These are phyloP conservation scores for Emydura subglobosa DNA, from an alignment of 2,113 vertebrate species.

Conservation along the genomic window DNA sequence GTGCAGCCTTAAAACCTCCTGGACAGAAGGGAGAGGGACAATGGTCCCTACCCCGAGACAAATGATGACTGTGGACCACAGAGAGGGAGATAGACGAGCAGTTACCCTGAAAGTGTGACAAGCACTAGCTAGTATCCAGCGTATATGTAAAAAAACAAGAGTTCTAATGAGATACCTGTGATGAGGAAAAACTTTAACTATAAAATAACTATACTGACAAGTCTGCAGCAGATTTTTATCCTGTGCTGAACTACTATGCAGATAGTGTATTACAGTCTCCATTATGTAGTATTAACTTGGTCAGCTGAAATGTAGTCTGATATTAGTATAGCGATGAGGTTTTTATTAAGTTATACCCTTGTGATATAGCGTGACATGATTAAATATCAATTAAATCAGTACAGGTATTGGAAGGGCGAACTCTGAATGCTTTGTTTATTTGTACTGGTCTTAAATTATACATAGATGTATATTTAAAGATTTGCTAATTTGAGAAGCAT, in stretches of 20 bases:
- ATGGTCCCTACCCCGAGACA: background rate
- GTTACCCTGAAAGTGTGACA: background rate
- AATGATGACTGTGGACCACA: background rate
- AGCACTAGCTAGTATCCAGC: background rate
- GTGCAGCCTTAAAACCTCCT: background rate
- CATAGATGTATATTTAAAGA: background rate
- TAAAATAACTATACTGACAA: background rate
- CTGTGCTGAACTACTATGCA: background rate
- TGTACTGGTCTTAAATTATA: background rate
- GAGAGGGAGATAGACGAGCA: background rate
- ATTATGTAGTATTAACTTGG: background rate
- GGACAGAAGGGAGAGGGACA: background rate
- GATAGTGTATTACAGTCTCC: background rate
- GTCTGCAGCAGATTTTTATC: background rate
- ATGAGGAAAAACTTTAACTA: background rate
- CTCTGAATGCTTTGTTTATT: background rate
- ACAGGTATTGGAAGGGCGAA: background rate
- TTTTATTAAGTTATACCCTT: background rate
- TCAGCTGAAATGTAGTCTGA: background rate
- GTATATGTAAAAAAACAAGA: background rate
- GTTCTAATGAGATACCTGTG: background rate
- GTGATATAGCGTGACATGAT: background rate
- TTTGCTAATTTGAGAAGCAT: conserved; percentile 14
- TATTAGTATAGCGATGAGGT: background rate
- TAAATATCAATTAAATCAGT: conserved; percentile 23